These are phyloP conservation scores for Calliopsis andreniformis DNA, from an alignment of 1,140 invertebrate genomes.

Conservation along the genomic window DNA sequence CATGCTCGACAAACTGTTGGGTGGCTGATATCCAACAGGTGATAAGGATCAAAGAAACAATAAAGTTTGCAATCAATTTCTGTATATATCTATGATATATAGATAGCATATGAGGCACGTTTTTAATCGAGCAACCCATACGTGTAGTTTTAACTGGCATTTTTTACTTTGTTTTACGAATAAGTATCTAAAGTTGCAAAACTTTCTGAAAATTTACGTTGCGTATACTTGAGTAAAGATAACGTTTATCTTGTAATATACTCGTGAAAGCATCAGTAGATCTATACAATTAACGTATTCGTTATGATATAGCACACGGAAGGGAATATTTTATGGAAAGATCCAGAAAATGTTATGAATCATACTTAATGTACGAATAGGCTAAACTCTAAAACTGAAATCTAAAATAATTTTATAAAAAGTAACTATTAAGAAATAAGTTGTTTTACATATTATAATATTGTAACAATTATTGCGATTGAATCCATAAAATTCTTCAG, in stretches of 20 bases:
- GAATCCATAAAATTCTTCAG: neutral
- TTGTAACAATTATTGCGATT: neutral
- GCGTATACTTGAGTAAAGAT: constrained; percentile 28
- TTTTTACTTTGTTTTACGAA: constrained; percentile 49
- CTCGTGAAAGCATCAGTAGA: neutral
- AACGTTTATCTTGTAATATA: neutral
- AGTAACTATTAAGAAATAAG: too few relatives aligned
- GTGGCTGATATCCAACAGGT: neutral
- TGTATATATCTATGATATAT: constrained; percentile 36
- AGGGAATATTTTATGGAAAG: too few relatives aligned
- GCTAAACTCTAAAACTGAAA: too few relatives aligned
- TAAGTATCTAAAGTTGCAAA: constrained; percentile 9
- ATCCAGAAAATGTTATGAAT: too few relatives aligned
- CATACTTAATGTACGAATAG: too few relatives aligned
- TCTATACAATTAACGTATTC: neutral
- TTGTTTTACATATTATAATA: neutral
- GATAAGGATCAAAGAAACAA: constrained; percentile 12
- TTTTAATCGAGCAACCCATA: constrained; percentile 18
- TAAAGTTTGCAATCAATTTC: constrained; percentile 6
- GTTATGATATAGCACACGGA: too few relatives aligned
- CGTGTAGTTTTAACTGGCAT: constrained; percentile 21
- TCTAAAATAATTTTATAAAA: too few relatives aligned
- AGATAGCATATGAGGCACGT: constrained; percentile 9
- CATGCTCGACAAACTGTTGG: neutral
- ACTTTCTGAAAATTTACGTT: neutral